Evolutionary conservation across 2,797 vertebrate genomes (phyloP), one percentile per base, ranked within the genome.

Genomic region (Steatocranus sp.): DNA sequence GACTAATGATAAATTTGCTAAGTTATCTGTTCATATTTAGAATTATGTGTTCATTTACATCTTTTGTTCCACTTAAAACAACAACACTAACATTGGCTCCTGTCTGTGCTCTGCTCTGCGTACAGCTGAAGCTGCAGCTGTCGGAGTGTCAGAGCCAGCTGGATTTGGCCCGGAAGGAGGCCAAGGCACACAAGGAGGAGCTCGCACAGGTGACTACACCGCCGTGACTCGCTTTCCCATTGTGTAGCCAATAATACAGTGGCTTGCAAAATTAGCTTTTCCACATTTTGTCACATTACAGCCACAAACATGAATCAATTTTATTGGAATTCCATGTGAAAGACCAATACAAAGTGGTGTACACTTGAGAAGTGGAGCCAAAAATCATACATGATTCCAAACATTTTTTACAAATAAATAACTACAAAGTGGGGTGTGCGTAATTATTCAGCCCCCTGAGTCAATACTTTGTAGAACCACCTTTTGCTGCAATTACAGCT

Each of bases 61-160:
- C 3, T 27, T 27, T 20, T 74, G 46, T 7, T 56, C 14, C 27
- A 56, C 75, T 83, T 75, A 20, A 73, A 46, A 27, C 17, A 82
- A 25, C n/a, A 18, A 14, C 34, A 36, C 50, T 77, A 41, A 90
- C 68, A 50, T 79, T 10, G 78, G 34, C 70, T 79, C 6, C 17
- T 81, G 23, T 11, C 51, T 73, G 3, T 23, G 5, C 12, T 78
- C 74, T 18, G 4, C 20, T 79, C 76, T 79, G 80, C 75, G 4
- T 82, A 80, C 87, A 99, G 98, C 87, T 99, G 91, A 97, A 95
- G 89, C 95, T 96, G 32, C 96, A 97, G 86, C 94, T 99, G 87
- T 95, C 94, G 17, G 96, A 97, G 75, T 94, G 96, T 85, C 97
- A 97, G 84, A 96, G 92, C 88, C 97, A 97, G 87, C 92, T 99